Percentiles rank a stretch among this genome's conserved stretches.
Evolutionary conservation across 2,113 vertebrate species (phyloP).

Genomic region (Nerophis lumbriciformis): DNA sequence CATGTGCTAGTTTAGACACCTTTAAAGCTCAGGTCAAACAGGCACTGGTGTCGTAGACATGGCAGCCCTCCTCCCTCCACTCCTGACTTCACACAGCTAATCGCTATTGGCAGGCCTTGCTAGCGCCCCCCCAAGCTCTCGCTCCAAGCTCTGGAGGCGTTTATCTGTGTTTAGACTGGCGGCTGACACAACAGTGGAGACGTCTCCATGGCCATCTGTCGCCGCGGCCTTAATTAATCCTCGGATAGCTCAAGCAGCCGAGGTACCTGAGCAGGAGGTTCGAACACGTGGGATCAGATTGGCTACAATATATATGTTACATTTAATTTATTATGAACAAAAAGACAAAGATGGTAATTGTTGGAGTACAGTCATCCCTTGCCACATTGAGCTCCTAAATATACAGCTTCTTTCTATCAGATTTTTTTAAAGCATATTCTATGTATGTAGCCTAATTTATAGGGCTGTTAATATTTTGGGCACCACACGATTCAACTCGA

Average conservation of each 20-base stretch:
- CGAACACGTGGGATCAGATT: conserved; percentile 9
- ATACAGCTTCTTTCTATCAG: no score
- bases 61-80: conserved; percentile 15
- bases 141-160: conserved; percentile 31
- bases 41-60: conserved; percentile 19
- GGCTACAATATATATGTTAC: no score
- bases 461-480: no score
- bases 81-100: conserved; percentile 44
- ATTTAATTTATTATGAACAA: no score
- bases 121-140: conserved; percentile 19
- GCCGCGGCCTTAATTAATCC: conserved; percentile 61
- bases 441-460: no score
- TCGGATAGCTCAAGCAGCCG: conserved; percentile 31
- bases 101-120: conserved; percentile 47
- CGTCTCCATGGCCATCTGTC: conserved; percentile 66
- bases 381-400: no score
- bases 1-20: background rate
- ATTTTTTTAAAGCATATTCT: no score
- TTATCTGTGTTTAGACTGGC: conserved; percentile 60
- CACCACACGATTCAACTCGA: no score
- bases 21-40: conserved; percentile 6
- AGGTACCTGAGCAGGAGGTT: conserved; percentile 11
- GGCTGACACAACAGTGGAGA: conserved; percentile 52
- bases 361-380: no score
- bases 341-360: no score